Conservation (phyloP, 2,888 invertebrate species). For the Arrhopalites spinosus region DNA sequence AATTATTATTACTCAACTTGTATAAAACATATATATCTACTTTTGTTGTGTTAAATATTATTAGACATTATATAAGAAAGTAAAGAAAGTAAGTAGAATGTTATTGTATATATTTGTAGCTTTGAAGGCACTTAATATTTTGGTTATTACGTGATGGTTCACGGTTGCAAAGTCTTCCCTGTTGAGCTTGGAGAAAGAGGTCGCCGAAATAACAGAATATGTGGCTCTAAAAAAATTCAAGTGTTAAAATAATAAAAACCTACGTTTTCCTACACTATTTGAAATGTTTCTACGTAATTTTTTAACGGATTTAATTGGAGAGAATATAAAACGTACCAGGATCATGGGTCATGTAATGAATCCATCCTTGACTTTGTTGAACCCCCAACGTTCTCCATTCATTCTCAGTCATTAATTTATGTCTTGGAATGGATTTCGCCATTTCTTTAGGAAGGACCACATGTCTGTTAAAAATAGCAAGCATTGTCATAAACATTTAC, state of each 20-base stretch:
- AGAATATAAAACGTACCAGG: slow-evolving; percentile 69
- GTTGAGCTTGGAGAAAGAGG: slow-evolving; percentile 26
- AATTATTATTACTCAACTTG: no score
- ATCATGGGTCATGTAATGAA: slow-evolving; percentile 94
- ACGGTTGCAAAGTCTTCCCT: background rate
- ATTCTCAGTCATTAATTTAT: slow-evolving; percentile 88
- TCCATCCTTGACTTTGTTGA: slow-evolving; percentile 95
- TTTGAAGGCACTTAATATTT: no score
- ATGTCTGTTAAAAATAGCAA: slow-evolving; percentile 69
- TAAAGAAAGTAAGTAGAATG: no score
- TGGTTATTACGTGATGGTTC: no score
- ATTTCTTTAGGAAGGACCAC: slow-evolving; percentile 92
- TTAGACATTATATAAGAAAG: no score
- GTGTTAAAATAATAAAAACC: slow-evolving; percentile 2
- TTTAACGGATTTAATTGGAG: background rate
- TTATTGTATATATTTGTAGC: no score
- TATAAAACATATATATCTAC: no score
- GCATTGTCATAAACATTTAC: background rate
- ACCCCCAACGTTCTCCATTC: slow-evolving; percentile 96
- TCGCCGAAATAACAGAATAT: slow-evolving; percentile 77
- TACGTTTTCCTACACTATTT: background rate
- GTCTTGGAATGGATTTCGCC: slow-evolving; percentile 86
- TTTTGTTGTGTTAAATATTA: no score
- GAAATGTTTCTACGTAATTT: no score
- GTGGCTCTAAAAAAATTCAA: slow-evolving; percentile 73